Base-by-base conservation (phyloP, 2,113 vertebrate species). In the Apistogramma diplotaenia region DNA sequence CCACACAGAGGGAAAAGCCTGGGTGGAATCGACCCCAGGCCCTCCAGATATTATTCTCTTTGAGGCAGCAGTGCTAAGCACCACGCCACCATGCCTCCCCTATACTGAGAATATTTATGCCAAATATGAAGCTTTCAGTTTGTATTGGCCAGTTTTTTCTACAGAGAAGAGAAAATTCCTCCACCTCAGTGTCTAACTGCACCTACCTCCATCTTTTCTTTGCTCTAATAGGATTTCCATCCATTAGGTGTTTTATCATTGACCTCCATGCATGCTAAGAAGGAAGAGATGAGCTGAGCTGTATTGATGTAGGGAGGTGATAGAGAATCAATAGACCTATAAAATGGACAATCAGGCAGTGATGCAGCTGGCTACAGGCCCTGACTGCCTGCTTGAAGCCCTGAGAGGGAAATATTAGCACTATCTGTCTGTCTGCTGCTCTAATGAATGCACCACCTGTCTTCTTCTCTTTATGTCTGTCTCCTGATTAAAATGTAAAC, bases 271-370 rank as follows among this genome's bases (percentile, higher is more conserved):
- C 85, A 92, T 84, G 77, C 67, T 89, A 90, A 90, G 59, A 82
- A 88, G 78, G 73, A 18, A 78, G 76, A 76, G 87, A 92, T 87
- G 89, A 89, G 82, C 75, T 49, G 82, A 88, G 78, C 75, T 70
- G 82, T 89, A 84, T 79, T 82, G 89, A 92, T 83, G 86, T 67
- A 31, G 77, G 74, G 86, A 72, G 74, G 73, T 76, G 90, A 90
- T 89, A 76, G 87, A 74, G 74, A 91, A 93, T 94, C 94, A 91
- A 94, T 94, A 91, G 82, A 57, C 87, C 89, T 85, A 90, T 94
- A 85, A 94, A 93, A 92, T 85, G 84, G 89, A 86, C 87, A 90
- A 91, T 92, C 86, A 88, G 78, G 72, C 83, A 85, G 60, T 19
- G 81, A 78, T 61, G 72, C 70, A 31, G 43, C 19, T 60, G n/a